Evolutionary conservation across 2,888 invertebrate genomes (phyloP), one percentile per base, ranked within the genome.

Genomic region (Polietes domitor): DNA sequence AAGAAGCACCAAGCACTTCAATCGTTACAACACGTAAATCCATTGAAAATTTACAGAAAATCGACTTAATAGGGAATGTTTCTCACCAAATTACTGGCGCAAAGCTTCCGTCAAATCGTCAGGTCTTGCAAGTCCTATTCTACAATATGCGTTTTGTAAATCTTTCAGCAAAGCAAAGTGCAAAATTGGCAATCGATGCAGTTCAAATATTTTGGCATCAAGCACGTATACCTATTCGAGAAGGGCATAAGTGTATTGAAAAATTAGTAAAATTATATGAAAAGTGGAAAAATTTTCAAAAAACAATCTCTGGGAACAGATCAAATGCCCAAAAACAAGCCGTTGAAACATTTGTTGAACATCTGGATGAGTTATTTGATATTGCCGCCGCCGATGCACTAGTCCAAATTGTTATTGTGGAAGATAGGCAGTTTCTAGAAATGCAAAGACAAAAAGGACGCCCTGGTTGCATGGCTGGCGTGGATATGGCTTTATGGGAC

Each of bases 191-290:
- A 50, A 71, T 71, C 7, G 50, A 24, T 68, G 68, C 43, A 68
- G 68, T 68, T 4, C 43, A 47, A 24, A 68, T 68, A 15, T 68
- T 68, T 15, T 68, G 68, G 68, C 47, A 68, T 24, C 43, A 68
- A 15, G 68, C 68, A 2, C 68, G 43, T 2, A 68, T 68, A 68
- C 68, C 68, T 15, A 68, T 47, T 21, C 43, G n/a, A 5, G 47
- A 68, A 68, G 12, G 5, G 5, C 71, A 71, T 9, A 28, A 50
- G 9, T 53, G 7, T n/a, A 17, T 53, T 21, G 4, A 28, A 61
- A 68, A 41, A 68, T 3, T 68, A 24, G 41, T 41, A 32, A 68
- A 41, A 68, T 17, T 43, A 19, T n/a, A 61, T 61, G 55, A 55
- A 5, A 15, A 55, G 24, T 55, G 55, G 61, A 28, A 32, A n/a